phyloP scores from a whole-genome alignment of 2,888 invertebrate species.

The Lumbricus terrestris region DNA sequence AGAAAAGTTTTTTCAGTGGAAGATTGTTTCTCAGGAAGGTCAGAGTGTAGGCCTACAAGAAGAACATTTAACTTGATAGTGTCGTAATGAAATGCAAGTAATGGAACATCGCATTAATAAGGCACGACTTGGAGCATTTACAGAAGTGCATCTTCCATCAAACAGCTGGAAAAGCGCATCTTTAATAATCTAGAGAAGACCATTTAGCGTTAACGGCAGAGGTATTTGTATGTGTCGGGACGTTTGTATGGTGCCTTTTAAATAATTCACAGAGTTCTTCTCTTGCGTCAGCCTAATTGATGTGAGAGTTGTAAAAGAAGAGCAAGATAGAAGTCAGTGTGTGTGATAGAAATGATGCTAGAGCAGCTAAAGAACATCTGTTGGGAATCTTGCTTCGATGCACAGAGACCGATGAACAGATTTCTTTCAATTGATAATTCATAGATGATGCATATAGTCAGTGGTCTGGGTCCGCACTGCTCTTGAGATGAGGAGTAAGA shows the following conservation, averaged over 20 bases:
- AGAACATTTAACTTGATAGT: neutral
- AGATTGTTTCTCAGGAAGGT: neutral
- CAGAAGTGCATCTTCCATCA: too few relatives aligned
- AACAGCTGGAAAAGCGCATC: too few relatives aligned
- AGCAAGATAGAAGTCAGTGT: too few relatives aligned
- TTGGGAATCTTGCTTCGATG: neutral
- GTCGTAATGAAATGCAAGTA: too few relatives aligned
- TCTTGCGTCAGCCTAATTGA: too few relatives aligned
- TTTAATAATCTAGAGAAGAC: too few relatives aligned
- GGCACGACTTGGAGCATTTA: too few relatives aligned
- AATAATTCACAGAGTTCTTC: too few relatives aligned
- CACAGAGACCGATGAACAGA: neutral
- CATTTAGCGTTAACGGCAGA: too few relatives aligned
- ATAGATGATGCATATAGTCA: neutral
- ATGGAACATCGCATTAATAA: too few relatives aligned
- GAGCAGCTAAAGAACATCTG: neutral
- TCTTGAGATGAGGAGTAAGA: neutral
- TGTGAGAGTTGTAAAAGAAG: neutral
- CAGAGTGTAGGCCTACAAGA: neutral
- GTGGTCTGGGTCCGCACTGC: neutral
- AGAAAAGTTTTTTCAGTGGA: neutral
- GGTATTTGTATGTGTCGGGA: neutral
- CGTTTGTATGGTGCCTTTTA: too few relatives aligned
- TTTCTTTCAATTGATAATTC: neutral
- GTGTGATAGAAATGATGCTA: neutral